Evolutionary conservation across 2,888 invertebrate species (phyloP).

Genomic region (Gerosis bhagava): DNA sequence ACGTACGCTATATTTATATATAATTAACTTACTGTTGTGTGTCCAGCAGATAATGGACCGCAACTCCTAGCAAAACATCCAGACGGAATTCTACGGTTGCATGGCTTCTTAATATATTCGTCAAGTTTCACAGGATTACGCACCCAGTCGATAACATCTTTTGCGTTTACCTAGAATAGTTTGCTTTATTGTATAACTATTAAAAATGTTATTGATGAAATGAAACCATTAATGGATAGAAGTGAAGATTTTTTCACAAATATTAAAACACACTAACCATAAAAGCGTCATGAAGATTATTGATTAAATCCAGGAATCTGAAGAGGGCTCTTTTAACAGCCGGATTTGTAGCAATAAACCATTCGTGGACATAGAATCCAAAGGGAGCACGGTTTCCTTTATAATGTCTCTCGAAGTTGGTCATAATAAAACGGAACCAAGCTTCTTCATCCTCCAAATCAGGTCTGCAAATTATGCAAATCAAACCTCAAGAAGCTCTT

Average conservation of each 20-base stretch:
- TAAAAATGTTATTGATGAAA: too few relatives aligned
- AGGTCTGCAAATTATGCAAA: slow-evolving; percentile 49
- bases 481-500: too few relatives aligned
- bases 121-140: slow-evolving; percentile 72
- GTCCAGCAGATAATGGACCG: slow-evolving; percentile 41
- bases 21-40: slow-evolving; percentile 45
- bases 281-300: slow-evolving; percentile 78
- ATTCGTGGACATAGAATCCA: slow-evolving; percentile 86
- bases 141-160: slow-evolving; percentile 81
- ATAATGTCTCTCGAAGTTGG: slow-evolving; percentile 86
- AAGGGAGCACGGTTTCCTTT: slow-evolving; percentile 85
- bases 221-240: too few relatives aligned
- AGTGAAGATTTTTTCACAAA: too few relatives aligned
- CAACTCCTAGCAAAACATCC: slow-evolving; percentile 42
- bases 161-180: slow-evolving; percentile 39
- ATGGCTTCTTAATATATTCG: slow-evolving; percentile 48
- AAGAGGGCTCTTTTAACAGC: slow-evolving; percentile 73
- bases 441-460: slow-evolving; percentile 57
- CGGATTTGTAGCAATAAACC: slow-evolving; percentile 72
- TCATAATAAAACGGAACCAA: slow-evolving; percentile 80
- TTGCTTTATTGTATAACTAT: too few relatives aligned
- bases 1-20: too few relatives aligned
- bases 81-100: slow-evolving; percentile 38
- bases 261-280: too few relatives aligned
- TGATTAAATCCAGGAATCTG: slow-evolving; percentile 80